These are phyloP conservation scores for Chesias legatella DNA, from an alignment of 2,888 invertebrate species.

Conservation along the genomic window DNA sequence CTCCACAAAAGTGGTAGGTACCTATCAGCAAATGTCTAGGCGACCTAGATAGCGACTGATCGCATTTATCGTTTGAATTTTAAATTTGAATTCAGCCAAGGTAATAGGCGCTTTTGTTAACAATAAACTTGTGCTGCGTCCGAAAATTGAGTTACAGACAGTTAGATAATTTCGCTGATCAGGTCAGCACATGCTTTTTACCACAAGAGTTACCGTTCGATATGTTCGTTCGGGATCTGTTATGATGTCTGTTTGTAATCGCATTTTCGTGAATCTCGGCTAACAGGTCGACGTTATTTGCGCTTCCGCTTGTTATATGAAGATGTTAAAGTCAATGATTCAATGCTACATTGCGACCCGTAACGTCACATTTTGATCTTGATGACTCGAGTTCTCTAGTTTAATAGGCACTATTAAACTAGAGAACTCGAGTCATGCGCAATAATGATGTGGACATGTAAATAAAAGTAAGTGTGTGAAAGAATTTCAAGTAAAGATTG, in stretches of 20 bases:
- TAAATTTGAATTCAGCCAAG: constrained; percentile 41
- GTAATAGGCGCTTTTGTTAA: constrained; percentile 45
- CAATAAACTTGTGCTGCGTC: constrained; percentile 45
- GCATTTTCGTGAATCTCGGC: constrained; percentile 47
- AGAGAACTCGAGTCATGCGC: constrained; percentile 21
- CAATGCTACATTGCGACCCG: constrained; percentile 14
- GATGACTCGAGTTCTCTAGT: no score
- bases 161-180: constrained; percentile 60
- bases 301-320: constrained; percentile 29
- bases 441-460: constrained; percentile 27
- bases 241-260: constrained; percentile 45
- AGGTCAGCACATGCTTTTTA: constrained; percentile 55
- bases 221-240: constrained; percentile 33
- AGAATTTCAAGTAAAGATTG: constrained; percentile 29
- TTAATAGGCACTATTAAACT: constrained; percentile 10
- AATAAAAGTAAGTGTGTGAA: constrained; percentile 14
- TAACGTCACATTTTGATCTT: constrained; percentile 15
- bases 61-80: constrained; percentile 42
- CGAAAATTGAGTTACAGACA: constrained; percentile 56
- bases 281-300: constrained; percentile 44
- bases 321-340: constrained; percentile 33
- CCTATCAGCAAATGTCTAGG: no score
- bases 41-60: constrained; percentile 46
- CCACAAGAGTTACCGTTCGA: constrained; percentile 51
- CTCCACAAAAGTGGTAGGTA: no score